Evolutionary conservation across 2,888 invertebrate species (phyloP), one percentile per base, ranked within the genome.

Genomic region (Lepetodrilus schrolli): DNA sequence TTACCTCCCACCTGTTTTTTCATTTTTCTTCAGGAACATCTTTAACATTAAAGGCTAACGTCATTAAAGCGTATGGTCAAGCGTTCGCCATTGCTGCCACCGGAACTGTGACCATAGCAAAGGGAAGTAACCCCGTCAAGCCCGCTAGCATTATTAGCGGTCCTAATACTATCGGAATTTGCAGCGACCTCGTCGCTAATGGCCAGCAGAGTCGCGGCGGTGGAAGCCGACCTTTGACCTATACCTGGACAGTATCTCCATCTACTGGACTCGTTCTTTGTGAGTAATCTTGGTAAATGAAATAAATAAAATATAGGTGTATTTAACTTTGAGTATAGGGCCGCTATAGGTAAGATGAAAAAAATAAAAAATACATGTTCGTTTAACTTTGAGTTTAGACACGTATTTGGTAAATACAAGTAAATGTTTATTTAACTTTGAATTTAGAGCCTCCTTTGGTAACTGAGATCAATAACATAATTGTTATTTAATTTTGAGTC

Each of bases 221-320:
- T 10, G 74, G 74, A 4, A 73, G 76, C 0, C 30, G 76, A 4
- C 38, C n/a, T 4, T 43, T 70, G 4, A 50, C 23, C 13, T 76
- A 66, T 58, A 48, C 66, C 13, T 76, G 76, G 76, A 21, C 36
- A 5, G 73, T 73, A 1, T 13, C 21, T 20, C 70, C 73, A 21
- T 36, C 5, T 10, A 43, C 66, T 20, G 50, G 70, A 3, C 20
- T 74, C 5, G 37, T 36, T n/a, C 43, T 71, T 37, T 20, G 74
- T 74, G 17, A 48, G 38, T 38, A 66, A 7, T 30, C n/a, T n/a
- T n/a, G n/a, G n/a, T n/a, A n/a, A n/a, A n/a, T n/a, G n/a, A n/a
- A n/a, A n/a, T n/a, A n/a, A n/a, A n/a, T n/a, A n/a, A n/a, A n/a
- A n/a, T n/a, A n/a, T n/a, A n/a, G n/a, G n/a, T n/a, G n/a, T n/a